A percentile compares a stretch with the other conserved stretches of the same genome.
These are phyloP conservation scores for Virgularia gustaviana DNA, from an alignment of 92 coral and sea anemone species.

Conservation along the genomic window DNA sequence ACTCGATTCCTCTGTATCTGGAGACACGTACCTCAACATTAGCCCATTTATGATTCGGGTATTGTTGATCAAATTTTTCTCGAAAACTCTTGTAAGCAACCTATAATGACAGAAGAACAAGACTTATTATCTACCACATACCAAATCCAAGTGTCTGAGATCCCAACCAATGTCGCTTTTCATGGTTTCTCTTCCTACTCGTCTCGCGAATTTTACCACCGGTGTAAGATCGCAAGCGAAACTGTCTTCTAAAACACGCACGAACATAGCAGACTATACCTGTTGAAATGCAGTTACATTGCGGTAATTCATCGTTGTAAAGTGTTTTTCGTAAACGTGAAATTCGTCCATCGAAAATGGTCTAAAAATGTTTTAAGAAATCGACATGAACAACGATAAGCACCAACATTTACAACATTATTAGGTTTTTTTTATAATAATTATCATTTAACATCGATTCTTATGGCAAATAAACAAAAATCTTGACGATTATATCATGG, in stretches of 20 bases:
- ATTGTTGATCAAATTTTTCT: slow-evolving; percentile 76
- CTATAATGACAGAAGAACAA: no score
- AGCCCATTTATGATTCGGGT: slow-evolving; percentile 86
- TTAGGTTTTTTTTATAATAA: no score
- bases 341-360: slow-evolving; percentile 82
- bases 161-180: background rate
- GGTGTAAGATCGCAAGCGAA: background rate
- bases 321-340: slow-evolving; percentile 83
- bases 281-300: slow-evolving; percentile 63
- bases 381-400: no score
- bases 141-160: background rate
- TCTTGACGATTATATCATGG: no score
- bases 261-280: slow-evolving; percentile 60
- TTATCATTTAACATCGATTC: no score
- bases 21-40: slow-evolving; percentile 82
- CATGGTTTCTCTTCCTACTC: background rate
- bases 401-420: no score
- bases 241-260: background rate
- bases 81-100: slow-evolving; percentile 77
- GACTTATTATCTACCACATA: no score
- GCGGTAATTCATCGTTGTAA: slow-evolving; percentile 88
- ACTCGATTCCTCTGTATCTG: no score
- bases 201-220: background rate
- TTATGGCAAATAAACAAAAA: no score
- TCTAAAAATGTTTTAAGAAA: no score